These are phyloP conservation scores for Glossosoma conforme DNA, from an alignment of 1,140 invertebrate genomes.

Conservation along the genomic window DNA sequence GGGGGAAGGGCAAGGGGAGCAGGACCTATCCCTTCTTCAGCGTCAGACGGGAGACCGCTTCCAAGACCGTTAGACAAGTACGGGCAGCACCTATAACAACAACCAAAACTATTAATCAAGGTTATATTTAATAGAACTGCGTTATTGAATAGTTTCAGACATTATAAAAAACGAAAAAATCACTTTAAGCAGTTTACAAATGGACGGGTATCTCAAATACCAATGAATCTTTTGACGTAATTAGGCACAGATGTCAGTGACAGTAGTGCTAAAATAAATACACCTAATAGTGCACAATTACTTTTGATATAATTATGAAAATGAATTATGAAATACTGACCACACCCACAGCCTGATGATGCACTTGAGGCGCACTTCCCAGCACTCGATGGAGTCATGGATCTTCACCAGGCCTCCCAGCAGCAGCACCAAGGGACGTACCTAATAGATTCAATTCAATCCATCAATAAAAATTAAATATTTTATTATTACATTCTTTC, in stretches of 20 bases:
- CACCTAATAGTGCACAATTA: too few species aligned
- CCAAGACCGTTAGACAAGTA: slow-evolving; percentile 43
- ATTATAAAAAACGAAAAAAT: too few species aligned
- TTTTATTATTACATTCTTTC: neutral
- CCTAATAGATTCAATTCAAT: slow-evolving; percentile 54
- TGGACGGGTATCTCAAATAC: too few species aligned
- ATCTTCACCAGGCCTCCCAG: slow-evolving; percentile 83
- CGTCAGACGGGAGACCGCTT: slow-evolving; percentile 36
- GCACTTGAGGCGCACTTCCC: slow-evolving; percentile 88
- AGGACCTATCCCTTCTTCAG: slow-evolving; percentile 12
- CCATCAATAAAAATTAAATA: neutral
- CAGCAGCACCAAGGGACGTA: slow-evolving; percentile 75
- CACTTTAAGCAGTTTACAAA: too few species aligned
- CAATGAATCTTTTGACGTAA: too few species aligned
- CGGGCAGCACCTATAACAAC: slow-evolving; percentile 43
- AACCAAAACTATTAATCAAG: neutral
- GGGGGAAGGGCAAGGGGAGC: slow-evolving; percentile 11
- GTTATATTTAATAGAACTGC: slow-evolving; percentile 2
- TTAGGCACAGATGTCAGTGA: too few species aligned
- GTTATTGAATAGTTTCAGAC: too few species aligned
- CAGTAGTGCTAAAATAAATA: too few species aligned
- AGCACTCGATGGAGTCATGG: slow-evolving; percentile 80
- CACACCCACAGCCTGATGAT: slow-evolving; percentile 63
- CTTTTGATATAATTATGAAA: too few species aligned
- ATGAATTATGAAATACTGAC: slow-evolving; percentile 35